These are phyloP conservation scores for Rhinophrynus dorsalis DNA, from an alignment of 2,797 vertebrate species.

Conservation along the genomic window DNA sequence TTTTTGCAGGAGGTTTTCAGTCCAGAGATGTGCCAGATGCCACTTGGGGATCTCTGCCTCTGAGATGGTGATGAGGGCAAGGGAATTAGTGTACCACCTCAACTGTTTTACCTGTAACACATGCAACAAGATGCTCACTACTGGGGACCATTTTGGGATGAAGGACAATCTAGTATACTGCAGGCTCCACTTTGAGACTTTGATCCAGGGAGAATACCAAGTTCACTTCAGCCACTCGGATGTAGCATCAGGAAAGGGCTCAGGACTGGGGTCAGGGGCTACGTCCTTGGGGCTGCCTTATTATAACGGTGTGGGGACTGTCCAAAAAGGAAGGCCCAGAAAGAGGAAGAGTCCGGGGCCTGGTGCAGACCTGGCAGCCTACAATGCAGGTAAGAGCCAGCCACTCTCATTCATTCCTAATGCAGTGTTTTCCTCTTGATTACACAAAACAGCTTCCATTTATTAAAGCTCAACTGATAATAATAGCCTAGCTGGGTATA, in stretches of 20 bases:
- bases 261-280: conserved; percentile 75
- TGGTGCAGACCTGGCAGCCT: conserved; percentile 90
- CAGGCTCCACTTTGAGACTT: conserved; percentile 96
- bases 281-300: conserved; percentile 92
- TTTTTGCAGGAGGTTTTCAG: conserved; percentile 92
- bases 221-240: conserved; percentile 93
- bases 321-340: conserved; percentile 94
- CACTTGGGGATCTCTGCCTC: conserved; percentile 97
- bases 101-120: conserved; percentile 97
- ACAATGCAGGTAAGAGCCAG: conserved; percentile 87
- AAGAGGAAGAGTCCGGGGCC: conserved; percentile 96
- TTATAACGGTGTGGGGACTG: conserved; percentile 95
- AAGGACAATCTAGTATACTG: conserved; percentile 98
- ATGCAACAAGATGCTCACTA: conserved; percentile 97
- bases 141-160: conserved; percentile 98
- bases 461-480: conserved; percentile 67
- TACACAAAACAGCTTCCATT: conserved; percentile 59
- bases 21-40: conserved; percentile 96
- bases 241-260: conserved; percentile 85
- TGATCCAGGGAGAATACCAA: conserved; percentile 96
- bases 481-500: conserved; percentile 67
- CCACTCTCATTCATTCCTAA: not conserved
- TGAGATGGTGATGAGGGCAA: conserved; percentile 98
- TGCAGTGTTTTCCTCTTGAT: conserved; percentile 56
- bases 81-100: conserved; percentile 96